Evolutionary conservation across 2,797 vertebrate genomes (phyloP).

Genomic region (Avahi laniger): DNA sequence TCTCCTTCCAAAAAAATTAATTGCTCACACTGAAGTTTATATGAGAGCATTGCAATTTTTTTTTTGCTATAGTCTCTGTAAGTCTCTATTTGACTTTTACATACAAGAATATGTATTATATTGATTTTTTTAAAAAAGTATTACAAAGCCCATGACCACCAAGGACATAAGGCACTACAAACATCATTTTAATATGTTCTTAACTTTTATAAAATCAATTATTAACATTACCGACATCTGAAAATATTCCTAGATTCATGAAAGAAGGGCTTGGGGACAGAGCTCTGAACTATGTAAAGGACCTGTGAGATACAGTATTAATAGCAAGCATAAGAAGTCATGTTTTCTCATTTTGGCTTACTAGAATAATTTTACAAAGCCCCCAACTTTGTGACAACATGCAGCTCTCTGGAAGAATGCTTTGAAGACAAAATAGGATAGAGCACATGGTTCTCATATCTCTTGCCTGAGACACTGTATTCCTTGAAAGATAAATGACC

Average conservation of each 20-base stretch:
- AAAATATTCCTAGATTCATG: not conserved
- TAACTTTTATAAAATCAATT: not conserved
- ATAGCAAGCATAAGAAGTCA: not conserved
- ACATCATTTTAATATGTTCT: not conserved
- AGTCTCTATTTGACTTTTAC: not conserved
- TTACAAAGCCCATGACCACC: not conserved
- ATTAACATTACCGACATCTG: not conserved
- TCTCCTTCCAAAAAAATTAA: too few species aligned
- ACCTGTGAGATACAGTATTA: not conserved
- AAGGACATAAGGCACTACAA: not conserved
- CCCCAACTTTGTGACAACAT: not conserved
- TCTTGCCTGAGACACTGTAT: not conserved
- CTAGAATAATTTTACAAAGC: not conserved
- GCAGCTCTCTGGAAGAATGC: not conserved
- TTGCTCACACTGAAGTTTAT: not conserved
- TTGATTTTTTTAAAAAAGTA: not conserved
- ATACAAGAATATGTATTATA: not conserved
- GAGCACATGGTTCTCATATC: not conserved
- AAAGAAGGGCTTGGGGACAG: not conserved
- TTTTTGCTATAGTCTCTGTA: not conserved
- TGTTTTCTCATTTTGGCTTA: not conserved
- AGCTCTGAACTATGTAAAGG: not conserved
- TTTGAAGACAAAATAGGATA: not conserved
- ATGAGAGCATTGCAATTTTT: not conserved
- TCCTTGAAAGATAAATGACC: not conserved